Evolutionary conservation across 2,888 invertebrate species (phyloP).

Genomic region (Chymomyza caudatula): DNA sequence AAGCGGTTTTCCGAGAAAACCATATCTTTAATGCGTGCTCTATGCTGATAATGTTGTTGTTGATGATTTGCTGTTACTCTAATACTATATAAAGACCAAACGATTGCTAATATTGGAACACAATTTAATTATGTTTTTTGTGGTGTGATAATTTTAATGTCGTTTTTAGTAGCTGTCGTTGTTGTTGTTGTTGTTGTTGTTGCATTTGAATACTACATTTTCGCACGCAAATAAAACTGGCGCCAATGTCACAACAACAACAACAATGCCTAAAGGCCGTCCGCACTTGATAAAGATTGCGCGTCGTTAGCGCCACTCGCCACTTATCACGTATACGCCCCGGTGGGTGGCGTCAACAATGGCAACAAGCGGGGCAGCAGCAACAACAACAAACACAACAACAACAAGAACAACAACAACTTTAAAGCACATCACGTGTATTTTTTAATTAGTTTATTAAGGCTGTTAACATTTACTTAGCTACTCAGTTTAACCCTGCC

Average conservation of each 20-base stretch:
- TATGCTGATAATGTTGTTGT: conserved; percentile 1
- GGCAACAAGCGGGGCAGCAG: not conserved
- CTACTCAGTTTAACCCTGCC: not conserved
- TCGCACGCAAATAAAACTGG: conserved; percentile 72
- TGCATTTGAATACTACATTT: conserved; percentile 56
- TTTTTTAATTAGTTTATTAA: conserved; percentile 3
- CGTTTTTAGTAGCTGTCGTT: not conserved
- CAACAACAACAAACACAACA: not conserved
- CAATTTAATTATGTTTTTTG: conserved; percentile 7
- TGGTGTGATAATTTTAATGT: not conserved
- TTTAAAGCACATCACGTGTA: not conserved
- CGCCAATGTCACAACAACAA: conserved; percentile 44
- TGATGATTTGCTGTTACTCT: conserved; percentile 28
- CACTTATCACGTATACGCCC: conserved; percentile 72
- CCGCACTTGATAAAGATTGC: conserved; percentile 67
- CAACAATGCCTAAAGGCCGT: conserved; percentile 13
- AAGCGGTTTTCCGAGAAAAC: not conserved
- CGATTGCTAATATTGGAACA: conserved; percentile 23
- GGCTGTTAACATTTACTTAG: not conserved
- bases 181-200: conserved; percentile 8
- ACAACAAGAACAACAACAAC: not conserved
- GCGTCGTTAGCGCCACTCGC: conserved; percentile 71
- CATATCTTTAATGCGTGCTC: not conserved
- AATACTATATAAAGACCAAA: conserved; percentile 52
- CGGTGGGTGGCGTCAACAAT: conserved; percentile 38